These are phyloP conservation scores for Styela clava DNA, from an alignment of 23 tunicate species.

Conservation along the genomic window DNA sequence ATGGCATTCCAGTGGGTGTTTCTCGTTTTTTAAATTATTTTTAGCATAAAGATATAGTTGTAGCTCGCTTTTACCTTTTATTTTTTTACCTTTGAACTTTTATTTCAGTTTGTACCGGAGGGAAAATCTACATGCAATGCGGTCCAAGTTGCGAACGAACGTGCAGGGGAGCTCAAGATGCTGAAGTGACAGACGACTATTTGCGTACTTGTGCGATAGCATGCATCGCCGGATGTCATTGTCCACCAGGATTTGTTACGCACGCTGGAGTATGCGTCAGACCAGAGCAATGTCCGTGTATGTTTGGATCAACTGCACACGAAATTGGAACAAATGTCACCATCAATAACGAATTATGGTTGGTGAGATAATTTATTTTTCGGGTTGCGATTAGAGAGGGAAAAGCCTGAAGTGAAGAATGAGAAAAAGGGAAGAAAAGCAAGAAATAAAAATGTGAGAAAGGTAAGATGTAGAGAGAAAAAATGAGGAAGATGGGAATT, in stretches of 20 bases:
- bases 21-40: too few species aligned
- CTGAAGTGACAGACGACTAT: conserved; percentile 8
- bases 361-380: conserved; percentile 4
- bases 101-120: conserved; percentile 61
- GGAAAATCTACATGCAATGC: conserved; percentile 69
- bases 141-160: conserved; percentile 94
- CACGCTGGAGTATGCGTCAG: conserved; percentile 41
- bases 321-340: conserved; percentile 29
- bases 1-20: too few species aligned
- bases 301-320: conserved; percentile 40
- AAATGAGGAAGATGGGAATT: too few species aligned
- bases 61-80: too few species aligned
- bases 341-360: conserved; percentile 87
- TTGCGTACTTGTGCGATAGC: conserved; percentile 46
- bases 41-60: too few species aligned
- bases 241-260: conserved; percentile 57
- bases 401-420: not conserved
- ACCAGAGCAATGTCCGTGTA: conserved; percentile 58
- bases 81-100: too few species aligned
- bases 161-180: conserved; percentile 32
- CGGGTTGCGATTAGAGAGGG: not conserved
- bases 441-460: too few species aligned
- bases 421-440: not conserved
- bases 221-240: conserved; percentile 86
- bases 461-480: too few species aligned